These are phyloP conservation scores for Drosophila sproati DNA, from an alignment of 1,140 invertebrate species.

Conservation along the genomic window DNA sequence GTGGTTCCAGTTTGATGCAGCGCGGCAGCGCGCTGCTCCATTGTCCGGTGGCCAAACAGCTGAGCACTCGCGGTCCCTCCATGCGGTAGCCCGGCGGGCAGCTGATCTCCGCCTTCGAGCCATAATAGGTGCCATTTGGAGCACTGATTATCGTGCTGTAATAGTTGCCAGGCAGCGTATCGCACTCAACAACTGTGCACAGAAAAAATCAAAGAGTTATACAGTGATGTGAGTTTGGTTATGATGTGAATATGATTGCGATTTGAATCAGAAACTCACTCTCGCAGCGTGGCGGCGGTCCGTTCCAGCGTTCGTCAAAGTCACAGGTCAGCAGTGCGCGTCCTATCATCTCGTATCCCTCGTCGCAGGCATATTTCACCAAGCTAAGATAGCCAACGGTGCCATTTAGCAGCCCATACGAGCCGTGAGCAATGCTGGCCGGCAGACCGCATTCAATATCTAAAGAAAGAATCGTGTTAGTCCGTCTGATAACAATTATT, in stretches of 20 bases:
- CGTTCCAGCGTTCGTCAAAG: constrained; percentile 96
- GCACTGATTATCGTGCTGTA: constrained; percentile 89
- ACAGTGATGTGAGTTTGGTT: no score
- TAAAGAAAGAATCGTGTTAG: constrained; percentile 74
- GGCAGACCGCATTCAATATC: constrained; percentile 95
- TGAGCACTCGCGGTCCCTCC: constrained; percentile 88
- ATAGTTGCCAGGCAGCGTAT: constrained; percentile 88
- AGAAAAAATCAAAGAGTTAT: background rate
- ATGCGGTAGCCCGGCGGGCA: constrained; percentile 90
- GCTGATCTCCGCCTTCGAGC: constrained; percentile 90
- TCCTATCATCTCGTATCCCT: constrained; percentile 93
- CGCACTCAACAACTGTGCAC: constrained; percentile 89
- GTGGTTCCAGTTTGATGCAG: constrained; percentile 88
- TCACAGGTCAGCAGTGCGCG: constrained; percentile 94
- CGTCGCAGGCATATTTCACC: constrained; percentile 93
- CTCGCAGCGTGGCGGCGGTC: constrained; percentile 94
- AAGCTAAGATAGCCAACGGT: constrained; percentile 93
- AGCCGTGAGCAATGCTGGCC: constrained; percentile 93
- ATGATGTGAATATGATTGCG: no score
- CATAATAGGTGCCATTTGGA: constrained; percentile 88
- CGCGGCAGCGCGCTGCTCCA: constrained; percentile 91
- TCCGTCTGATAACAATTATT: no score
- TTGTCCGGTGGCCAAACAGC: constrained; percentile 90
- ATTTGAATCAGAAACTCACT: constrained; percentile 85
- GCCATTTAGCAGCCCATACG: constrained; percentile 92